Evolutionary conservation across 1,140 invertebrate genomes (phyloP), one percentile per base, ranked within the genome.

Genomic region (Cotesia glomerata): DNA sequence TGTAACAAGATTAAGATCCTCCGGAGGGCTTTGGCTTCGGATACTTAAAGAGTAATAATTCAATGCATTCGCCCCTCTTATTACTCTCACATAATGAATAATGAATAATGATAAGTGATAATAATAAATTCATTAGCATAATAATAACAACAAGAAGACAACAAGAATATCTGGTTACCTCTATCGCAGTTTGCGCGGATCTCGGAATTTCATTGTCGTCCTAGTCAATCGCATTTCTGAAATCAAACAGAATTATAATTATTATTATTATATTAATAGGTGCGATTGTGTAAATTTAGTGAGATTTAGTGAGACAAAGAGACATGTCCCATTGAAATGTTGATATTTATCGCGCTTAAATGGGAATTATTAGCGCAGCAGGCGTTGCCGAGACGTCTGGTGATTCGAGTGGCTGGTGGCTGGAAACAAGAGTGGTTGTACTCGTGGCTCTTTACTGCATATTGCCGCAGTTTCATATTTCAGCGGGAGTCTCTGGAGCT

Each of bases 401-500:
- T 45, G 39, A 11, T 45, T 45, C 39, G 7, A 45, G 39, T 45
- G 11, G 11, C 39, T 45, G 39, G 7, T 45, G 39, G 39, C 70
- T 75, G 59, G 54, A 74, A 74, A 74, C 64, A 75, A 69, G 74
- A 76, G 75, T 32, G 66, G 72, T 73, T 76, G 74, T 77, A 75
- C 67, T 70, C 73, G 45, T 73, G 63, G 61, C 73, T 73, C 73
- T 76, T 76, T 78, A 78, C 77, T 78, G 75, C 77, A 78, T 78
- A 78, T 78, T 78, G 75, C 75, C 70, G 77, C 75, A 78, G 75
- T 76, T 78, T 76, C 75, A 78, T 78, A 78, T 78, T 78, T 76
- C 74, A 76, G 36, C 61, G 51, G 59, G 26, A 39, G 56, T 18
- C 59, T 16, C 26, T 49, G 36, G 58, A 69, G 72, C 45, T 69